phyloP scores from a whole-genome alignment of 2,888 invertebrate genomes.

The Apomyelois bistriatella region DNA sequence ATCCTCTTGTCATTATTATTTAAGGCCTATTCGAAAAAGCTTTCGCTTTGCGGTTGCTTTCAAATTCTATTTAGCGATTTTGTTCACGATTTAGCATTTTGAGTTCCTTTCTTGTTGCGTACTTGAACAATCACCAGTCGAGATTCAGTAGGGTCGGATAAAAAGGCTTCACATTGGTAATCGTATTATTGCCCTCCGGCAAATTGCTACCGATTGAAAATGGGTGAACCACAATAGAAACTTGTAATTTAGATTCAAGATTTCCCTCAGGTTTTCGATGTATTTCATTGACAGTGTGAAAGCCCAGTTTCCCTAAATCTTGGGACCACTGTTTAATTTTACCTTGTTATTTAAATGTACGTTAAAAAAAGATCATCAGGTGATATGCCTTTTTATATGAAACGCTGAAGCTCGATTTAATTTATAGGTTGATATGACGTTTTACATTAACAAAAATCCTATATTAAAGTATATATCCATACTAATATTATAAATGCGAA shows the following conservation, averaged over 20 bases:
- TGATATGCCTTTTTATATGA: too few species aligned
- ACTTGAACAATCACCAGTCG: conserved; percentile 21
- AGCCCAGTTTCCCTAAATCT: not conserved
- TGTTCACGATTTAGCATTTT: conserved; percentile 34
- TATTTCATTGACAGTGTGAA: not conserved
- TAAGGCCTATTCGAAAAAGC: conserved; percentile 40
- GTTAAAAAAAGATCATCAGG: too few species aligned
- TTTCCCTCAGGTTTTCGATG: not conserved
- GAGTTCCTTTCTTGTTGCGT: conserved; percentile 23
- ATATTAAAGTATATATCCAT: too few species aligned
- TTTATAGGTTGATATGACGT: too few species aligned
- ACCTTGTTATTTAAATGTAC: too few species aligned
- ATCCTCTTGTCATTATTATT: conserved; percentile 43
- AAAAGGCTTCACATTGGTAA: conserved; percentile 6
- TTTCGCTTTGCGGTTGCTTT: conserved; percentile 39
- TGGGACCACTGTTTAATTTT: not conserved
- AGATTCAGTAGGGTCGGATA: conserved; percentile 4
- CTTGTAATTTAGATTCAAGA: conserved; percentile 1
- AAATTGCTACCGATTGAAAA: conserved; percentile 3
- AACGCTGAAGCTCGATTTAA: too few species aligned
- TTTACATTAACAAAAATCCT: too few species aligned
- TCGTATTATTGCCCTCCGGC: conserved; percentile 7
- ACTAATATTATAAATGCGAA: too few species aligned
- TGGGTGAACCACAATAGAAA: conserved; percentile 3
- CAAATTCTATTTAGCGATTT: conserved; percentile 41